Evolutionary conservation across 2,113 vertebrate species (phyloP).

Genomic region (Cichladusa arquata): DNA sequence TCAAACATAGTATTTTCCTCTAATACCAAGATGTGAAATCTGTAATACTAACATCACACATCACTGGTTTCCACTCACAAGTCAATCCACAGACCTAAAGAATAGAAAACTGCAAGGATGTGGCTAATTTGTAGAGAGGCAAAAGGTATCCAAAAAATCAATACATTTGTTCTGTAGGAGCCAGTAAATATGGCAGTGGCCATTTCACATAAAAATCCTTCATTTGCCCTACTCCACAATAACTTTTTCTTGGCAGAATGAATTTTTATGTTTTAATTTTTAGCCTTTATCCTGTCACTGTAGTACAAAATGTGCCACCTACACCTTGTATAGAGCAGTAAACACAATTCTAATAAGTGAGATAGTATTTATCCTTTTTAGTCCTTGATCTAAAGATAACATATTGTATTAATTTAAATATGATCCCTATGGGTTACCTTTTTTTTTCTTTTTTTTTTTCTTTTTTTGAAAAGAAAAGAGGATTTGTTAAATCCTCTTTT

Average conservation of each 20-base stretch:
- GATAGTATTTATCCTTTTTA: not conserved
- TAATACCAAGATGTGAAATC: not conserved
- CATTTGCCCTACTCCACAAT: not conserved
- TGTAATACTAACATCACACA: not conserved
- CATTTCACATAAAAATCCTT: not conserved
- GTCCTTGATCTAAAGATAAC: not conserved
- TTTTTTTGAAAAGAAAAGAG: no score
- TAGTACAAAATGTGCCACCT: not conserved
- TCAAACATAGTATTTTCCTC: not conserved
- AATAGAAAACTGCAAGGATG: not conserved
- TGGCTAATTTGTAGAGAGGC: not conserved
- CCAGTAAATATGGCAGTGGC: not conserved
- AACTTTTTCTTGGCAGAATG: not conserved
- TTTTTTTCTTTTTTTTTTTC: no score
- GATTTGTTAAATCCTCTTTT: no score
- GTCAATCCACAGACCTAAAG: not conserved
- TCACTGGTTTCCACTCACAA: not conserved
- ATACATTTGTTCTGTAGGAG: not conserved
- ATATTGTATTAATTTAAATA: not conserved
- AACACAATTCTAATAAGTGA: not conserved
- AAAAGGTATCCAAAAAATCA: constrained; percentile 1
- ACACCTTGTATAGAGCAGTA: not conserved
- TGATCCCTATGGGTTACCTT: no score
- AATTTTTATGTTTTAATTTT: not conserved
- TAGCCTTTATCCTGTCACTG: not conserved